Base-by-base conservation (phyloP, 1,140 invertebrate species). In the Ceratosolen fusciceps region DNA sequence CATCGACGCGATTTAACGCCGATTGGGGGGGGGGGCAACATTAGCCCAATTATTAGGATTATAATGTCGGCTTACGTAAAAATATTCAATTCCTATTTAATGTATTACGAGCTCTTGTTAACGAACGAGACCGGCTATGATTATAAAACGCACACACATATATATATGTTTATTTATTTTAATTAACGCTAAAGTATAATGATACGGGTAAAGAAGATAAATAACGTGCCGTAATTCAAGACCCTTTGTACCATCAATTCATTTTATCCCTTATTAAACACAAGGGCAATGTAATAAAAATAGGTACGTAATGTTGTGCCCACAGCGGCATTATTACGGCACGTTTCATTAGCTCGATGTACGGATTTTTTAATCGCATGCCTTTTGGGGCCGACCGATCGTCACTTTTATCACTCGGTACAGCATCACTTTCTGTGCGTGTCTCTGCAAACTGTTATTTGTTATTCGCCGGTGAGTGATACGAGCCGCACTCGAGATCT, bases 1-100 rank as follows among this genome's bases (percentile, higher is more conserved):
- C 19, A 65, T 16, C 19, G 49, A 26, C 31, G 31, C 31, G 2
- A 19, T 8, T 65, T 65, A 37, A 65, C 37, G 31, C 60, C n/a
- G n/a, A n/a, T n/a, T n/a, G n/a, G n/a, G n/a, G n/a, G 31, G 19
- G 5, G 21, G n/a, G 21, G 19, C 0, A 65, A 65, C 60, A 65
- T 65, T 65, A 65, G 31, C 37, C 34, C 37, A 65, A 65, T 65
- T 65, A 65, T 37, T 31, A 37, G 60, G 60, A 65, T 65, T 65
- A 65, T 37, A 65, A 65, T 31, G 31, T 65, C 34, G 19, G 31
- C 60, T 65, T 65, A 37, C 31, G 10, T 37, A n/a, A 65, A 37
- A 65, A 37, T 65, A n/a, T 65, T 65, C 37, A 65, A 60, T 65
- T 65, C 37, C 21, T 65, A 21, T n/a, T n/a, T 1, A 65, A n/a